Evolutionary conservation across 2,797 vertebrate genomes (phyloP), one percentile per base, ranked within the genome.

Genomic region (Amblyopsis hoosieri): DNA sequence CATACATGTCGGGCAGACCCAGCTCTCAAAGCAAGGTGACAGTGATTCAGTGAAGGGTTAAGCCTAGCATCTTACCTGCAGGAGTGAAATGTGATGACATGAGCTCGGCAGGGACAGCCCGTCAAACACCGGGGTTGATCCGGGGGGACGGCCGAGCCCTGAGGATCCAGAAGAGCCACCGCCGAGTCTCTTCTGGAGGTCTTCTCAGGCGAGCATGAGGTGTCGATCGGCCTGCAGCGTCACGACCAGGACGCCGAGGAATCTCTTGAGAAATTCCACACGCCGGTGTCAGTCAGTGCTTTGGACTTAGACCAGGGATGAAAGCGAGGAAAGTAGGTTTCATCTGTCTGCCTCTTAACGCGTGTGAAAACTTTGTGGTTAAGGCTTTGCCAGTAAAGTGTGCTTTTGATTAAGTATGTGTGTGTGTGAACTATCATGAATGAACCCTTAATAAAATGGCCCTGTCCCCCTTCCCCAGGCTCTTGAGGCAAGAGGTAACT

Each of bases 391-490:
- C 5, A 45, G 31, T 8, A 17, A 3, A 10, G 37, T 11, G 54
- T 4, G 31, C 14, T 11, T 33, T 12, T 31, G 13, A 17, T 19
- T 52, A 14, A 14, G 50, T 52, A 4, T 29, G n/a, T 52, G 50
- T 54, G 54, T 1, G 56, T 45, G 37, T 45, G 45, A 13, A 29
- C 7, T 3, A 29, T 19, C 14, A 13, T 4, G 31, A 56, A 69
- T 79, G 75, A 74, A 65, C 62, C 74, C 79, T 87, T 89, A 85
- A 88, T 88, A 87, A 88, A 70, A 54, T 70, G 87, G 79, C 82
- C 66, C 62, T 78, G 76, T 86, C 82, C 81, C 75, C 79, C 88
- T 54, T 61, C 23, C 75, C 84, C 60, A 57, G 11, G 46, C 45
- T 55, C 42, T 54, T 12, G 17, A 47, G 5, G 71, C 72, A 77